phyloP scores from a whole-genome alignment of 2,888 invertebrate genomes.

The Eupithecia inturbata region DNA sequence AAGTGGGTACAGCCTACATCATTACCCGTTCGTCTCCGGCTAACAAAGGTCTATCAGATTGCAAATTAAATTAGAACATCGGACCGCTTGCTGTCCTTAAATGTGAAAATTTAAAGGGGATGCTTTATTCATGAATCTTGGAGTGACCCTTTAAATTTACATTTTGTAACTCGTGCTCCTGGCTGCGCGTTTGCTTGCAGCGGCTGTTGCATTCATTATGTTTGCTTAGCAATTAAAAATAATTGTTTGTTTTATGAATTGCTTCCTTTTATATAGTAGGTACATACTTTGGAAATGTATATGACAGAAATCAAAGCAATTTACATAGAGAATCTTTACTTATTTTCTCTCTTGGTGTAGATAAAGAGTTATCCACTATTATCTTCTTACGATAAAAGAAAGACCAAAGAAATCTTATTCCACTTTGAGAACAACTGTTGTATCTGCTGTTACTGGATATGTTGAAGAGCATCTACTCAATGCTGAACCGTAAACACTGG shows the following conservation, averaged over 20 bases:
- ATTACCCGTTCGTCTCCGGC: constrained; percentile 68
- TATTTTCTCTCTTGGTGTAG: background rate
- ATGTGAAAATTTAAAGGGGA: constrained; percentile 72
- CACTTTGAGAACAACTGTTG: background rate
- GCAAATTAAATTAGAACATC: constrained; percentile 76
- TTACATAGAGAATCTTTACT: background rate
- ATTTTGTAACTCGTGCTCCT: constrained; percentile 71
- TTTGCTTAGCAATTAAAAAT: constrained; percentile 52
- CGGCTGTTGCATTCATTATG: constrained; percentile 66
- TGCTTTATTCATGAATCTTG: constrained; percentile 79
- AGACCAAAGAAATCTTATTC: background rate
- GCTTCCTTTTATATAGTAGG: background rate
- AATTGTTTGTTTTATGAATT: constrained; percentile 9
- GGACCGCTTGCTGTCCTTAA: constrained; percentile 67
- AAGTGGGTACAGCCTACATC: constrained; percentile 45
- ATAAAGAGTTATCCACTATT: background rate
- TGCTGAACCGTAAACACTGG: background rate
- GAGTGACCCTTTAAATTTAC: constrained; percentile 79
- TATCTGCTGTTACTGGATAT: background rate
- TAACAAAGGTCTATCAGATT: constrained; percentile 71
- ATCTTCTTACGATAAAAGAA: background rate
- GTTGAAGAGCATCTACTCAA: background rate
- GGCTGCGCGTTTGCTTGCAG: constrained; percentile 71
- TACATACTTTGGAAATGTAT: background rate
- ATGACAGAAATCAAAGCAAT: background rate